These are phyloP conservation scores for Pycnonotus jocosus DNA, from an alignment of 2,113 vertebrate species.

Conservation along the genomic window DNA sequence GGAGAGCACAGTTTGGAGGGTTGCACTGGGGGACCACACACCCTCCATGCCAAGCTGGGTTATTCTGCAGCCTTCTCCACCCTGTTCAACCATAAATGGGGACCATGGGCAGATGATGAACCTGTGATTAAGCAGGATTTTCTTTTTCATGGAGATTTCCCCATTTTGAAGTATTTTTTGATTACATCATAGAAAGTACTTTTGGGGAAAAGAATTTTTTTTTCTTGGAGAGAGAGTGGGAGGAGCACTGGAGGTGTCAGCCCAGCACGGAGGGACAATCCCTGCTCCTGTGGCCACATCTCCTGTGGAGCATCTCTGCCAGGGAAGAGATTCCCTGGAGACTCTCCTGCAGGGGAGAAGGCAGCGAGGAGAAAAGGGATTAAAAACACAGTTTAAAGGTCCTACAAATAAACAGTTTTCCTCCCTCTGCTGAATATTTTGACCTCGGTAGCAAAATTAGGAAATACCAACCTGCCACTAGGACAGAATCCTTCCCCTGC, in stretches of 20 bases:
- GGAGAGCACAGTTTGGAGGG: slow-evolving; percentile 4
- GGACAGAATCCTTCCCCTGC: neutral
- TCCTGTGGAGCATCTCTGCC: neutral
- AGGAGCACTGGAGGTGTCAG: neutral
- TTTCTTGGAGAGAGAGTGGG: neutral
- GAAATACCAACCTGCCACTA: neutral
- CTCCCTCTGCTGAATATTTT: neutral
- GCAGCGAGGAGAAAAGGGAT: neutral
- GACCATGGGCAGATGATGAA: neutral
- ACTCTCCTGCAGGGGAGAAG: neutral
- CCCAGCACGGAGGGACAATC: neutral
- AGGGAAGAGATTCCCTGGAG: neutral
- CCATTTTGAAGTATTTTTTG: neutral
- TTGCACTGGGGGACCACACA: neutral
- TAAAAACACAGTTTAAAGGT: neutral
- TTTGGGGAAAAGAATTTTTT: neutral
- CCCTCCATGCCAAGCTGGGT: neutral
- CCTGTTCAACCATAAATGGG: neutral
- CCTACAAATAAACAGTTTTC: neutral
- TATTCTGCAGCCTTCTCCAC: neutral
- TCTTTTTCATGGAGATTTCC: neutral
- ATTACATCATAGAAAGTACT: neutral
- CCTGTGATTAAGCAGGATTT: neutral
- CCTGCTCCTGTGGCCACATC: neutral
- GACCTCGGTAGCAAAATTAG: neutral